Conservation (phyloP, 2,888 invertebrate species). For the Thelaira solivaga region DNA sequence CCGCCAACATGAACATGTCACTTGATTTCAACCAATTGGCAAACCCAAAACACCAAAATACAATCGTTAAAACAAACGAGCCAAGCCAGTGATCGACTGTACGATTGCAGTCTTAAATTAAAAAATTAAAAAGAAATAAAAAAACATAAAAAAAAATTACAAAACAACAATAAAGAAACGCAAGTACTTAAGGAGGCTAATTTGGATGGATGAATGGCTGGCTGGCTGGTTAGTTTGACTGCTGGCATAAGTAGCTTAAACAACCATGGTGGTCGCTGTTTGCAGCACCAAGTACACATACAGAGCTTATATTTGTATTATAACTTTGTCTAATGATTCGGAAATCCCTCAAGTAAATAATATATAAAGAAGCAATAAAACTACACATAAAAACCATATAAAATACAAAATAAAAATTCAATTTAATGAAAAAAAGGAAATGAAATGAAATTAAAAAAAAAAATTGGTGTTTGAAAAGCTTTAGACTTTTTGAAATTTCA, state of each 20-base stretch:
- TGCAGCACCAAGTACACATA: conserved; percentile 18
- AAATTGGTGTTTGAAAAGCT: too few species aligned
- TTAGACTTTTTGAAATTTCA: too few species aligned
- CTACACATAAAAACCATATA: conserved; percentile 27
- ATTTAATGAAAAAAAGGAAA: too few species aligned
- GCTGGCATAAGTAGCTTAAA: conserved; percentile 71
- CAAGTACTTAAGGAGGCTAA: conserved; percentile 53
- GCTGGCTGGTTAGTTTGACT: conserved; percentile 57
- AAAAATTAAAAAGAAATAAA: conserved; percentile 11
- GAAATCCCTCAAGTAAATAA: conserved; percentile 76
- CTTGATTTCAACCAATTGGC: conserved; percentile 37
- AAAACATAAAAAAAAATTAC: neutral
- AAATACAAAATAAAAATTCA: conserved; percentile 14
- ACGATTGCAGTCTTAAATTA: neutral
- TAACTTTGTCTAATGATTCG: conserved; percentile 76
- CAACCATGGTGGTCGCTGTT: conserved; percentile 73
- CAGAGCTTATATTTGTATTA: conserved; percentile 49
- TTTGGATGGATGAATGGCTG: conserved; percentile 67
- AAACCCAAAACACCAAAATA: neutral
- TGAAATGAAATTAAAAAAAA: too few species aligned
- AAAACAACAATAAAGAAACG: conserved; percentile 15
- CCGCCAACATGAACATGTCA: conserved; percentile 39
- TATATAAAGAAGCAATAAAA: conserved; percentile 64
- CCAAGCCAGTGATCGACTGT: neutral
- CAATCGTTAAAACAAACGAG: conserved; percentile 7